Base-by-base conservation (phyloP, 2,113 vertebrate species). In the Orcinus orca region DNA sequence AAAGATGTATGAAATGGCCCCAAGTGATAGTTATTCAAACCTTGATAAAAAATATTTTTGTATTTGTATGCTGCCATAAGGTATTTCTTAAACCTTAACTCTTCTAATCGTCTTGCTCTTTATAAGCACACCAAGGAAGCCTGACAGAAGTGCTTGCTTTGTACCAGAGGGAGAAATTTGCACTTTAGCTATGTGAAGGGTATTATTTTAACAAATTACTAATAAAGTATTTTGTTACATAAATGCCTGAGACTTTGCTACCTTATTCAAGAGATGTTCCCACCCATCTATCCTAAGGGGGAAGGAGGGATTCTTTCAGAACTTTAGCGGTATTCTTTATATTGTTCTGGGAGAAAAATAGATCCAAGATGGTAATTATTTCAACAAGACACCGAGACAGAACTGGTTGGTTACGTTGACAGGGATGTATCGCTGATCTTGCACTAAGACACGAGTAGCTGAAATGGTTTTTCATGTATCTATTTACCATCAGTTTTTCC, bases 221-320 rank as follows among this genome's bases (percentile, higher is more conserved):
- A 98, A 99, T 99, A 99, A 99, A 99, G 60, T 98, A 98, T 99
- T 98, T 98, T 98, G 97, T 98, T 98, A 98, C 77, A 60, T 97
- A 95, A 71, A 92, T 33, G 21, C 47, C 63, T 94, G 47, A 67
- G 73, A 44, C 14, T 65, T 9, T 23, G 36, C 70, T 44, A 13
- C 89, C 92, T 85, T 88, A 25, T 38, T 90, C 50, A 36, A 41
- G 47, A 41, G n/a, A 17, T 18, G 23, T 58, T 87, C 67, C 67
- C 58, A 17, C 67, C 62, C 58, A 21, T 33, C 38, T 60, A 8
- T 73, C 62, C 31, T 12, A n/a, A 21, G n/a, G 71, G 4, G 9
- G 60, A n/a, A 23, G 14, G 31, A 47, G 50, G n/a, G 11, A 8
- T 33, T 26, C 8, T 23, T 36, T 60, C 41, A 62, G 47, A 93